Percentiles rank a stretch among this genome's conserved stretches.
phyloP scores from a whole-genome alignment of 2,113 vertebrate species.

The Brachirus orientalis region DNA sequence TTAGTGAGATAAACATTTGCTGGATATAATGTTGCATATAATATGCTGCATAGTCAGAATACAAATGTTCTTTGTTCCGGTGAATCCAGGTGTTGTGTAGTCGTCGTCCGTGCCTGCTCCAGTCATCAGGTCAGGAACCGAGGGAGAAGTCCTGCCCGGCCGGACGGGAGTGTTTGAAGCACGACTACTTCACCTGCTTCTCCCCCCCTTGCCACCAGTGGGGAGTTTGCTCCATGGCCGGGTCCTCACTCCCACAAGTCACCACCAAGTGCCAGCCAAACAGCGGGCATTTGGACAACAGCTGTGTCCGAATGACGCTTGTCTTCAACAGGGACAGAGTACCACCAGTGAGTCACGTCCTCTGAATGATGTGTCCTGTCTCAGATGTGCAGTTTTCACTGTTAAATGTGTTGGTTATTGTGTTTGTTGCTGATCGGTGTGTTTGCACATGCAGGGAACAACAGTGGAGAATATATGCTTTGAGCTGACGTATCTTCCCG shows the following conservation, averaged over 20 bases:
- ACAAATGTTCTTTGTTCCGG: not conserved
- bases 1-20: not conserved
- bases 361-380: fast-evolving
- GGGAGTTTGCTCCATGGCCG: slow-evolving; percentile 88
- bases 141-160: slow-evolving; percentile 79
- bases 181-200: slow-evolving; percentile 88
- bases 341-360: slow-evolving; percentile 83
- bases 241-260: slow-evolving; percentile 66
- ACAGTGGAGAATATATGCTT: slow-evolving; percentile 93
- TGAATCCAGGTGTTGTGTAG: slow-evolving; percentile 91
- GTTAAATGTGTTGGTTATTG: not conserved
- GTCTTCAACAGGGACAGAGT: slow-evolving; percentile 90
- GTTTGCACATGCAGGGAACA: slow-evolving; percentile 84
- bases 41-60: no score
- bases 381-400: not conserved
- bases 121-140: slow-evolving; percentile 41
- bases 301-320: slow-evolving; percentile 92
- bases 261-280: slow-evolving; percentile 89
- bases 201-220: slow-evolving; percentile 88
- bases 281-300: slow-evolving; percentile 89
- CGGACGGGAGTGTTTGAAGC: slow-evolving; percentile 86
- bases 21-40: no score
- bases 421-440: slow-evolving; percentile 12
- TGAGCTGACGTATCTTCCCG: slow-evolving; percentile 91
- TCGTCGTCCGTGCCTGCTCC: slow-evolving; percentile 85